These are phyloP conservation scores for Phaetusa simplex DNA, from an alignment of 2,113 vertebrate genomes.

Conservation along the genomic window DNA sequence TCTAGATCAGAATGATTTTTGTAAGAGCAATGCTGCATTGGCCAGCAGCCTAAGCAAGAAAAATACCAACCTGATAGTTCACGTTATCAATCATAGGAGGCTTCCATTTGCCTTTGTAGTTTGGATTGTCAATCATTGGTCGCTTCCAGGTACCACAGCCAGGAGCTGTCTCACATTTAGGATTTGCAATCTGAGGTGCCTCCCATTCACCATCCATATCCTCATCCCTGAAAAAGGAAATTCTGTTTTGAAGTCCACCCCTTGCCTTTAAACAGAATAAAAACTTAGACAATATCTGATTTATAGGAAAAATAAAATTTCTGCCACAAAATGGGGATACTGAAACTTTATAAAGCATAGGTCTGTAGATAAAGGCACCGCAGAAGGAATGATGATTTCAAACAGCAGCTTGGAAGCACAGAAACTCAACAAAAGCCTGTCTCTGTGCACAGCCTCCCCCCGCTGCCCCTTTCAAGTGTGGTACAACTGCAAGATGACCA, in stretches of 20 bases:
- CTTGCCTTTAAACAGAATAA: background rate
- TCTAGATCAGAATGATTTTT: background rate
- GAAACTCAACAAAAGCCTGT: background rate
- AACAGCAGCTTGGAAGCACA: background rate
- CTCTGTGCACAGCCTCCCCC: background rate
- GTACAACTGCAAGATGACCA: background rate
- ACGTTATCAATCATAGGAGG: conserved; percentile 97
- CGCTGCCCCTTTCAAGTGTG: accelerated
- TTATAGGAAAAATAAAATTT: background rate
- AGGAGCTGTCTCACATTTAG: conserved; percentile 89
- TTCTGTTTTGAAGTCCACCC: background rate
- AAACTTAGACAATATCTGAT: accelerated
- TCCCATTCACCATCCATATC: conserved; percentile 99
- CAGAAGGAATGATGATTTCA: background rate
- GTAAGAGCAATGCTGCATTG: background rate
- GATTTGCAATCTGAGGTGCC: conserved; percentile 93
- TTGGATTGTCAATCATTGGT: conserved; percentile 93
- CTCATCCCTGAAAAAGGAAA: conserved; percentile 85
- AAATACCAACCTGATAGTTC: conserved; percentile 90
- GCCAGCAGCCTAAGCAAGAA: background rate
- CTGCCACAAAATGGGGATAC: background rate
- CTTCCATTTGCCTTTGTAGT: conserved; percentile 98
- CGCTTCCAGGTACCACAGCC: conserved; percentile 93
- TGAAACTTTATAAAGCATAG: background rate
- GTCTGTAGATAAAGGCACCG: background rate